A percentile compares a stretch with the other conserved stretches of the same genome.
Evolutionary conservation across 2,113 vertebrate species (phyloP).

Genomic region (Pundamilia nyererei): DNA sequence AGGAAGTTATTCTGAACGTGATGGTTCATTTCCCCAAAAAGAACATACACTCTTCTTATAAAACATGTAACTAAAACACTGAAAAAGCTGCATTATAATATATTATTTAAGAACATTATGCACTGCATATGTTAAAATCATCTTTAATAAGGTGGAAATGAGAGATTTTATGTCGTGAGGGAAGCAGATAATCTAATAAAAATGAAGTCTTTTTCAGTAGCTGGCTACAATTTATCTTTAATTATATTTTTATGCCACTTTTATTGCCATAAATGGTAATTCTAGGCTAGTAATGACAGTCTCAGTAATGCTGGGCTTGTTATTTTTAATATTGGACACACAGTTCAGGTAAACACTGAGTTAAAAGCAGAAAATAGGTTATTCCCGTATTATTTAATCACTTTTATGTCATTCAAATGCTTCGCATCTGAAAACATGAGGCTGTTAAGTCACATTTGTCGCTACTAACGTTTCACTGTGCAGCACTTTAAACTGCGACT

Average conservation of each 20-base stretch:
- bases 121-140: background rate
- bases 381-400: background rate
- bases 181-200: background rate
- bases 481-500: background rate
- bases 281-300: background rate
- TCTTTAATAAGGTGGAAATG: background rate
- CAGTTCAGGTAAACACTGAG: background rate
- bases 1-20: slow-evolving; percentile 27
- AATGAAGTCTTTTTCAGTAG: background rate
- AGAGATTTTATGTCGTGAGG: background rate
- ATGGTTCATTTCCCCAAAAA: slow-evolving; percentile 35
- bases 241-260: background rate
- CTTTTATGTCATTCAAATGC: background rate
- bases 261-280: background rate
- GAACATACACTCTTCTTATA: background rate
- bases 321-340: background rate
- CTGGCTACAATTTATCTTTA: background rate
- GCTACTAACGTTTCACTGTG: background rate
- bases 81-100: background rate
- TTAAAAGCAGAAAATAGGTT: background rate
- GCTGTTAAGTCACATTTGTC: background rate
- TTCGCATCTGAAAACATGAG: background rate
- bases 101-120: background rate
- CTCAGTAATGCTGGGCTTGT: background rate
- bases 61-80: background rate